Evolutionary conservation across 2,888 invertebrate genomes (phyloP), one percentile per base, ranked within the genome.

Genomic region (Mactromeris polynyma): DNA sequence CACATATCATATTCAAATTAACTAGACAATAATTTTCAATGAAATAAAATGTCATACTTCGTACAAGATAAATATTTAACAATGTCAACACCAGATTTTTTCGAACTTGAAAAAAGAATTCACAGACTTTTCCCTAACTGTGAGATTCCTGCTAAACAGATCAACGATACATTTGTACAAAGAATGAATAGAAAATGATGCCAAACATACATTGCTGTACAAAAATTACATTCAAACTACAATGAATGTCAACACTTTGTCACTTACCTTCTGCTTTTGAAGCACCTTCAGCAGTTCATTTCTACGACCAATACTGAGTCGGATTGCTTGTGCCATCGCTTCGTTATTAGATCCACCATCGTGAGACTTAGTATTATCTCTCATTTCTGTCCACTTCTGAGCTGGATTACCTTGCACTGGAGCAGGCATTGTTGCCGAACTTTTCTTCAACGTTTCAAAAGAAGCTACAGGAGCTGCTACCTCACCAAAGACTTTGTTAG

Each of bases 191-290:
- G 4, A 11, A 40, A 40, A 40, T 40, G 40, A 40, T 40, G 40
- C 4, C 40, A 40, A 40, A 40, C n/a, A n/a, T n/a, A n/a, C n/a
- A n/a, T n/a, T n/a, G n/a, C n/a, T n/a, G n/a, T n/a, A n/a, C n/a
- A n/a, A n/a, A n/a, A n/a, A n/a, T n/a, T n/a, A n/a, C n/a, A 40
- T 40, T 40, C 6, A 40, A 40, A 40, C 40, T 40, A 40, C 4
- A 40, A 40, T 40, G 11, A 40, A 40, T 7, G 11, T 40, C 40
- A 7, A 40, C 40, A 40, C 3, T n/a, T n/a, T 58, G 26, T n/a
- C 36, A 36, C 33, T 2, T 58, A 94, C 94, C 92, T 93, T 93
- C 86, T 93, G 92, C 85, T 91, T 93, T 42, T 92, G 88, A 33
- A 93, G 77, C 51, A 86, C 81, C 73, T 77, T 89, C 17, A 81